Conservation (phyloP, 2,888 invertebrate genomes). For the Trilocha varians region DNA sequence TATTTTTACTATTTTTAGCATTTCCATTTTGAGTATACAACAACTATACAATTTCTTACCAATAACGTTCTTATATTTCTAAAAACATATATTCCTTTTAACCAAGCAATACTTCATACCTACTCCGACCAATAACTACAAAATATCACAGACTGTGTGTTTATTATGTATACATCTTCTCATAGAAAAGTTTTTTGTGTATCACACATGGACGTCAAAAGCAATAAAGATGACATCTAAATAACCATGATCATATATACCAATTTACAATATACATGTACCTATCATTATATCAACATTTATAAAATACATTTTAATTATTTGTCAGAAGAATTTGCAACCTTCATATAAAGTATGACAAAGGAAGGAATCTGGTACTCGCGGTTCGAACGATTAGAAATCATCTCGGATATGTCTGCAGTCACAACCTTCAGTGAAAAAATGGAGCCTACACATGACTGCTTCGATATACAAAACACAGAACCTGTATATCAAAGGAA, state of each 20-base stretch:
- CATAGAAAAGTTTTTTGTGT: conserved; percentile 70
- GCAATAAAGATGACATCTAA: conserved; percentile 66
- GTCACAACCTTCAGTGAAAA: conserved; percentile 62
- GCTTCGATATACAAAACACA: conserved; percentile 30
- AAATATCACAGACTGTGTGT: conserved; percentile 74
- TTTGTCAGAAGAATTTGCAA: conserved; percentile 60
- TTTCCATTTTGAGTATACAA: conserved; percentile 53
- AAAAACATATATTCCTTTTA: conserved; percentile 63
- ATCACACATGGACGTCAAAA: conserved; percentile 71
- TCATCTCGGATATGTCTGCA: conserved; percentile 60
- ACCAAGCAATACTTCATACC: conserved; percentile 69
- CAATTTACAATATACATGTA: conserved; percentile 41
- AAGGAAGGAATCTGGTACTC: neutral
- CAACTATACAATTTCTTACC: conserved; percentile 62
- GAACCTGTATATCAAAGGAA: conserved; percentile 44
- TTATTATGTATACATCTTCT: conserved; percentile 73
- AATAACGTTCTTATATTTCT: conserved; percentile 63
- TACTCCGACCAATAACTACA: conserved; percentile 70
- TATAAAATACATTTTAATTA: conserved; percentile 51
- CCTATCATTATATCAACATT: conserved; percentile 45
- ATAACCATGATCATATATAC: conserved; percentile 57
- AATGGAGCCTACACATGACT: conserved; percentile 39
- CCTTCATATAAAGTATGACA: conserved; percentile 28
- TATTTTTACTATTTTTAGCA: conserved; percentile 46
- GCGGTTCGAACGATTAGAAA: conserved; percentile 1